These are phyloP conservation scores for Caenorhabditis sinica DNA, from an alignment of 2,888 invertebrate genomes.

Conservation along the genomic window DNA sequence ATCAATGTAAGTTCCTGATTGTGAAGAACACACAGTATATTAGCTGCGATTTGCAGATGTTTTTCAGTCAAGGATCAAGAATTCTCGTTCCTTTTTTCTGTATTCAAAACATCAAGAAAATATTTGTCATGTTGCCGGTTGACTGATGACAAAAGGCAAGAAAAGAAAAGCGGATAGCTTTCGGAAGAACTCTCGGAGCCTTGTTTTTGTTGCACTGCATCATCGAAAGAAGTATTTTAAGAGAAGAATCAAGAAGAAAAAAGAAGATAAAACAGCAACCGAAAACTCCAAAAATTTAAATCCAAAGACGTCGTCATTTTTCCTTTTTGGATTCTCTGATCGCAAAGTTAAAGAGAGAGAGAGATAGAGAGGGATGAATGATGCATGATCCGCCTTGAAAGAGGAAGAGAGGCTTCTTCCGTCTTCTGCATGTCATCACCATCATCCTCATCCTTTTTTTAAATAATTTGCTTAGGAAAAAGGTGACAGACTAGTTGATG, in stretches of 20 bases:
- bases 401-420: constrained; percentile 35
- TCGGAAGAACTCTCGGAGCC: constrained; percentile 10
- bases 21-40: not conserved
- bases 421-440: constrained; percentile 51
- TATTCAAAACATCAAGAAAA: not conserved
- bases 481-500: constrained; percentile 32
- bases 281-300: constrained; percentile 13
- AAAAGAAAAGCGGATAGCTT: constrained; percentile 14
- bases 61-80: not conserved
- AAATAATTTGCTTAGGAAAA: constrained; percentile 55
- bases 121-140: constrained; percentile 25
- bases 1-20: constrained; percentile 5
- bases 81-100: constrained; percentile 7
- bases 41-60: constrained; percentile 9
- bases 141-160: constrained; percentile 25
- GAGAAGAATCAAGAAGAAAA: constrained; percentile 9
- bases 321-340: constrained; percentile 23
- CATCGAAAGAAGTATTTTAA: constrained; percentile 15
- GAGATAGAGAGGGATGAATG: constrained; percentile 41
- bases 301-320: constrained; percentile 19
- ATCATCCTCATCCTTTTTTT: constrained; percentile 36
- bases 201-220: constrained; percentile 10
- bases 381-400: constrained; percentile 47
- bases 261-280: not conserved
- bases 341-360: constrained; percentile 13